A percentile compares a stretch with the other conserved stretches of the same genome.
phyloP scores from a whole-genome alignment of 2,113 vertebrate genomes.

The Neofelis nebulosa region DNA sequence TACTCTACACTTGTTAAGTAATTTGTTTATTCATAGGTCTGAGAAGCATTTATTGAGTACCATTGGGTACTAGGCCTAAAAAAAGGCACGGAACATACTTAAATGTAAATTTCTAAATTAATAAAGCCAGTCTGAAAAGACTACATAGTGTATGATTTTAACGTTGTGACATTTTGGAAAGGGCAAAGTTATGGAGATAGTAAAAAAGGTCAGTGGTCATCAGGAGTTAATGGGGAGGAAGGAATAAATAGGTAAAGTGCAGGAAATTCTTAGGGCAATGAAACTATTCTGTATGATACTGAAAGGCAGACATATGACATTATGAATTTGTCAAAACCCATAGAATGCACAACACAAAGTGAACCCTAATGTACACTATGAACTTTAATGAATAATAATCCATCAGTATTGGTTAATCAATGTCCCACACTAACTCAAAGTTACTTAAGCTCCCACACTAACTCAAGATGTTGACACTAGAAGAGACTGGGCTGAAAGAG shows the following conservation, averaged over 20 bases:
- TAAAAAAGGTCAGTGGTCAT: background rate
- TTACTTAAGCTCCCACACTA: background rate
- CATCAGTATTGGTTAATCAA: background rate
- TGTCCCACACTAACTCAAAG: background rate
- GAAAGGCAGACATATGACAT: background rate
- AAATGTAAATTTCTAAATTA: background rate
- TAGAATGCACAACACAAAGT: background rate
- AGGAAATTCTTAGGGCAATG: background rate
- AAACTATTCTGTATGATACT: background rate
- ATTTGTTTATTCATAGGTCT: background rate
- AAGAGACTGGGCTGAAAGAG: background rate
- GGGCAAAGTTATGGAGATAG: background rate
- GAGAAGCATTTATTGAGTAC: slow-evolving; percentile 24
- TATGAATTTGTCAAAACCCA: background rate
- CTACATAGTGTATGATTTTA: background rate
- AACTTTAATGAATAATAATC: background rate
- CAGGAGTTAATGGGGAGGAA: background rate
- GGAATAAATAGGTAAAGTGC: background rate
- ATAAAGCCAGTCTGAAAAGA: background rate
- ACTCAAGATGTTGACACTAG: background rate
- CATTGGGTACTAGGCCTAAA: background rate
- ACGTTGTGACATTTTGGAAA: background rate
- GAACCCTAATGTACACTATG: background rate
- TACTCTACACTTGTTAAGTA: slow-evolving; percentile 8
- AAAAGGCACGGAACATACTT: background rate